phyloP scores from a whole-genome alignment of 2,888 invertebrate species.

The Drosophila putrida region DNA sequence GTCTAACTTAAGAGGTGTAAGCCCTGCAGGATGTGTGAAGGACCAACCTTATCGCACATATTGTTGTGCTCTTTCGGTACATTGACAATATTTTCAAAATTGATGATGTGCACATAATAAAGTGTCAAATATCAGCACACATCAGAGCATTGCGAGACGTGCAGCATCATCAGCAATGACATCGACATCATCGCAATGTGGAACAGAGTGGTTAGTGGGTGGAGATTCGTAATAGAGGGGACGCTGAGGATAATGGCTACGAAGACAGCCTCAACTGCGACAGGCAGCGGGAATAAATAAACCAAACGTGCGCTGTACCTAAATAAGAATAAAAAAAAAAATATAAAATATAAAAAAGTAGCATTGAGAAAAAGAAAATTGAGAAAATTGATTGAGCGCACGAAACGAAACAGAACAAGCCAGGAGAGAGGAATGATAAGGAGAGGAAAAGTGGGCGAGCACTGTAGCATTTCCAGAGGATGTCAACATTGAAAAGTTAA shows the following conservation, averaged over 20 bases:
- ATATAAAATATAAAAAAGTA: slow-evolving; percentile 20
- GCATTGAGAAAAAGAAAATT: slow-evolving; percentile 52
- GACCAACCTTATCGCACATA: slow-evolving; percentile 30
- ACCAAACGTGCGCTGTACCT: slow-evolving; percentile 54
- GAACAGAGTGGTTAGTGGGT: not conserved
- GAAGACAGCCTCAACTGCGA: slow-evolving; percentile 55
- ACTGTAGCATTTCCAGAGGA: slow-evolving; percentile 18
- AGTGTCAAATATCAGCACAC: slow-evolving; percentile 81
- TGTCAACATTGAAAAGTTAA: slow-evolving; percentile 65
- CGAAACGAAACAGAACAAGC: slow-evolving; percentile 30
- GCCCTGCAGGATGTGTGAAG: not conserved
- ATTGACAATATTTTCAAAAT: slow-evolving; percentile 74
- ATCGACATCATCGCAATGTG: slow-evolving; percentile 32
- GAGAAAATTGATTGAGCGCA: slow-evolving; percentile 76
- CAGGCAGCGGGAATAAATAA: slow-evolving; percentile 60
- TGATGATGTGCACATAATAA: slow-evolving; percentile 83
- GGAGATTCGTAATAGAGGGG: not conserved
- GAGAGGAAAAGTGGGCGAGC: not conserved
- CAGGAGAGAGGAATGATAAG: not conserved
- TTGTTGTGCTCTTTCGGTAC: slow-evolving; percentile 43
- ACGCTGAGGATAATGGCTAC: slow-evolving; percentile 46
- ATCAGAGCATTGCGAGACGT: slow-evolving; percentile 62
- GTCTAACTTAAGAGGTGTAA: not conserved
- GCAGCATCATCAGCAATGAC: slow-evolving; percentile 55
- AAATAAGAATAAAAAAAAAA: slow-evolving; percentile 32